Base-by-base conservation (phyloP, 2,888 invertebrate species). In the Pollenia amentaria region DNA sequence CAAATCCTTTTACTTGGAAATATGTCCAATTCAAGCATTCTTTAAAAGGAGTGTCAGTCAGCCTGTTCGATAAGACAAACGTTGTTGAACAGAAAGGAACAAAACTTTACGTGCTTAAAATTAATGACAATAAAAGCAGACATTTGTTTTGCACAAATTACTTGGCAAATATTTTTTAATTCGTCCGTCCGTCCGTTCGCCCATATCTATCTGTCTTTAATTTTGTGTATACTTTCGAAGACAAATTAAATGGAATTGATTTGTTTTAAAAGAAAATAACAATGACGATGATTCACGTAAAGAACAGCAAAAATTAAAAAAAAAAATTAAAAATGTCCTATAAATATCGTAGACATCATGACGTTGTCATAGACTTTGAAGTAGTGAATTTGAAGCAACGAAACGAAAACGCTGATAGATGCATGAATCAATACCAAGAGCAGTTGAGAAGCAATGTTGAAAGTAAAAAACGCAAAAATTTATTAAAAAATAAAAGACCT, bases 291-390 rank as follows among this genome's bases (percentile, higher is more conserved):
- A 81, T 51, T 81, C 73, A 81, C 57, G 46, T 53, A 12, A n/a
- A 7, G 3, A 44, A 46, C 0, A 40, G 44, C 12, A 55, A 60
- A 51, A 60, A 51, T 9, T 16, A 51, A 48, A 21, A 4, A n/a
- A n/a, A 29, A 16, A 38, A 29, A 29, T 29, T 8, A 16, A 65
- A 75, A 51, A 40, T 82, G 69, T 79, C 86, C 82, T 86, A 86
- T 82, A 80, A 83, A 83, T 86, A 83, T 83, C 83, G 79, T 76
- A 86, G 86, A 86, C 86, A 86, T 62, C 8, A 42, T 80, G 86
- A 64, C 83, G 78, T 76, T 70, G 51, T 65, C 48, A 46, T 81
- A 42, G 21, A 3, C 62, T 14, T 46, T 55, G 55, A 16, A 62
- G 14, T 57, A 78, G 60, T 60, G 40, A 40, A 51, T 38, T 67